Evolutionary conservation across 2,888 invertebrate genomes (phyloP), one percentile per base, ranked within the genome.

Genomic region (Phasia obesa): DNA sequence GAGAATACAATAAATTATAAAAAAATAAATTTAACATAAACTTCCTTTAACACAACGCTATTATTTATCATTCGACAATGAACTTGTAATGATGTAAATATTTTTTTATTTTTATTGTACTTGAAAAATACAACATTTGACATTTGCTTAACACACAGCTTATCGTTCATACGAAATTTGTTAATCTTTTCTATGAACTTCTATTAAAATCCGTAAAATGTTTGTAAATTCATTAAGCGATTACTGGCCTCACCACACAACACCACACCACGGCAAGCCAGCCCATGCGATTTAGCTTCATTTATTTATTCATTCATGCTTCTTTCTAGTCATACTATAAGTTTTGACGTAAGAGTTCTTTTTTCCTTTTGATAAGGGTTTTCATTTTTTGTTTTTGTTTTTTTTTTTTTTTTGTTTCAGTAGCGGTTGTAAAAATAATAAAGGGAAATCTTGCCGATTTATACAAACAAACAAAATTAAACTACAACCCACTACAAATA

Each of bases 91-190:
- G 19, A 67, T 15, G 38, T 19, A 38, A 0, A 17, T 38, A 27
- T 19, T 7, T 47, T 1, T 35, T 11, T 35, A 35, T 35, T 35
- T 35, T 11, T 11, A 3, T 35, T 25, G 17, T 9, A 25, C 15
- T 69, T 38, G 13, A 42, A 42, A 64, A 42, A 1, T 11, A 42
- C n/a, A 57, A 60, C 71, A 60, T 73, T n/a, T 65, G 53, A 65
- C 59, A 65, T 57, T 79, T 79, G 73, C 79, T 79, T 79, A 60
- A 19, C n/a, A 19, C 15, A 19, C 31, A 59, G 35, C 53, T 73
- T 79, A 73, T 79, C 79, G 73, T 64, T 65, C 2, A 4, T 9
- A 67, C 35, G 11, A 35, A 35, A 19, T 44, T 44, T 59, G 27
- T 73, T 60, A 73, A 79, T 79, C 71, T 59, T 64, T 65, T 42